Percentiles rank a stretch among this genome's conserved stretches.
These are phyloP conservation scores for Plectus sambesii DNA, from an alignment of 1,140 invertebrate genomes.

Conservation along the genomic window DNA sequence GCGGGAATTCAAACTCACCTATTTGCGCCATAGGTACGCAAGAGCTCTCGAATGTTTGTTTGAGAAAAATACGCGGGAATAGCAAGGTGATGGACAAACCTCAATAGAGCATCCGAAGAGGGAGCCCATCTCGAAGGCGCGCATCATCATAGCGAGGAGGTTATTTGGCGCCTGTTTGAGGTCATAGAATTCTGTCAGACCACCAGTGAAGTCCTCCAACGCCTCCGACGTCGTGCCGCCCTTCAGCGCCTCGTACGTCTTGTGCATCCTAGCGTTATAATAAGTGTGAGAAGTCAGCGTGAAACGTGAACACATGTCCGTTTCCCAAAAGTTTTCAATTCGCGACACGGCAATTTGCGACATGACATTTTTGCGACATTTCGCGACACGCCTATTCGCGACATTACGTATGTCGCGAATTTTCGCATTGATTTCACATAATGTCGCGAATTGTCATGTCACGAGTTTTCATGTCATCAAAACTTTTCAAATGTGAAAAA, in stretches of 20 bases:
- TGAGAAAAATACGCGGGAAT: constrained; percentile 44
- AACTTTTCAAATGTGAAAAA: too few species aligned
- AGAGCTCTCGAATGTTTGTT: neutral
- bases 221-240: constrained; percentile 90
- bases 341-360: neutral
- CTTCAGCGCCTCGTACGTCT: constrained; percentile 89
- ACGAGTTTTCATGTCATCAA: constrained; percentile 41
- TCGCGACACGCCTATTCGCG: too few species aligned
- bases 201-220: constrained; percentile 92
- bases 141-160: constrained; percentile 31
- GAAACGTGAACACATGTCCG: too few species aligned
- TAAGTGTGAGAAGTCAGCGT: too few species aligned
- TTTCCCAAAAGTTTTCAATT: too few species aligned
- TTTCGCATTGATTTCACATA: too few species aligned
- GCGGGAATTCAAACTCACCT: neutral
- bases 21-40: neutral
- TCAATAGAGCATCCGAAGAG: constrained; percentile 71
- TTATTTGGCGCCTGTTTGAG: constrained; percentile 51
- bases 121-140: constrained; percentile 45
- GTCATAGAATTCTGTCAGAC: constrained; percentile 81
- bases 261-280: constrained; percentile 86
- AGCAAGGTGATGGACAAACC: constrained; percentile 49
- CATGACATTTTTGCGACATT: too few species aligned
- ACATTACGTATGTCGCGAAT: too few species aligned
- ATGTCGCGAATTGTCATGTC: too few species aligned